Percentiles rank a stretch among this genome's conserved stretches.
Conservation (phyloP, 2,113 vertebrate species). For the Oreotragus oreotragus region DNA sequence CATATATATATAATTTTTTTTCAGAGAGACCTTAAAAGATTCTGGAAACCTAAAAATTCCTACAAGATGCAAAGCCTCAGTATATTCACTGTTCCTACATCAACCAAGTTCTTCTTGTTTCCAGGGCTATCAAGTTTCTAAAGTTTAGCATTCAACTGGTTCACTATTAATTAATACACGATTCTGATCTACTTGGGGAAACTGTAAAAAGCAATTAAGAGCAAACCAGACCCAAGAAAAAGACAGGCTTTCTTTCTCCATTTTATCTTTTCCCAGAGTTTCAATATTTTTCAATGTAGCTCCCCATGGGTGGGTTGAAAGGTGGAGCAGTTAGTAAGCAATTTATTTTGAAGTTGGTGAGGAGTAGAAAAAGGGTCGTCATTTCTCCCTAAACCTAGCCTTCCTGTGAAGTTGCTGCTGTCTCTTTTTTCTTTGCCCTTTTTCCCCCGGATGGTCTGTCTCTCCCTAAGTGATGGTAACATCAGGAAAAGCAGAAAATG, state of each 20-base stretch:
- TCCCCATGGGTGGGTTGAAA: not conserved
- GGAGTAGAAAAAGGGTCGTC: rapidly evolving
- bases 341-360: not conserved
- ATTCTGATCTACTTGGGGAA: conserved; percentile 47
- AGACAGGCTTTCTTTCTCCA: not conserved
- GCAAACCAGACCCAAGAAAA: conserved; percentile 16
- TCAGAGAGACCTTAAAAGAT: not conserved
- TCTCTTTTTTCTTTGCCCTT: not conserved
- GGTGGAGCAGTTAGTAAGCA: not conserved
- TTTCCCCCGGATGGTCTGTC: not conserved
- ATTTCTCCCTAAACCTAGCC: not conserved
- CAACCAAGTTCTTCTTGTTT: not conserved
- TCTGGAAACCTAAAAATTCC: not conserved
- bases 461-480: not conserved
- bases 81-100: not conserved
- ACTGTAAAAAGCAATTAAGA: conserved; percentile 47
- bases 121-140: conserved; percentile 21
- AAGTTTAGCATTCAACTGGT: conserved; percentile 18
- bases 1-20: not conserved
- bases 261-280: conserved; percentile 30
- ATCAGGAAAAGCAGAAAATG: not conserved
- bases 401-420: not conserved
- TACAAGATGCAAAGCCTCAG: not conserved
- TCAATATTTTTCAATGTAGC: not conserved
- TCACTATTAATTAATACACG: conserved; percentile 44